These are phyloP conservation scores for Pammene aurita DNA, from an alignment of 2,888 invertebrate genomes.

Conservation along the genomic window DNA sequence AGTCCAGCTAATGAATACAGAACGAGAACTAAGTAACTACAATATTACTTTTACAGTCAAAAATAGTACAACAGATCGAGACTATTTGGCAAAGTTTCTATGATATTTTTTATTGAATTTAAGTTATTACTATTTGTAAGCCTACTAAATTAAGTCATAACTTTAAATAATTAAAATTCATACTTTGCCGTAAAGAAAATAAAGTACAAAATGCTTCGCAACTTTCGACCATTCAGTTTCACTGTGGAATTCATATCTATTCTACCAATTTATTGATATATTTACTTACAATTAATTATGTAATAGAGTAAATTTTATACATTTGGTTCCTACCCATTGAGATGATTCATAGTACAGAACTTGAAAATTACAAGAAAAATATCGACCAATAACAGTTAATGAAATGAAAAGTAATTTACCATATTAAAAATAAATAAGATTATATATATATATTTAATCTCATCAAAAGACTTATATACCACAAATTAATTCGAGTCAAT, in stretches of 20 bases:
- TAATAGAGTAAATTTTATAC: slow-evolving; percentile 35
- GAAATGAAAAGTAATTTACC: too few species aligned
- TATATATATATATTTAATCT: too few species aligned
- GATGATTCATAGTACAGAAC: slow-evolving; percentile 26
- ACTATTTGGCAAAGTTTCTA: slow-evolving; percentile 4
- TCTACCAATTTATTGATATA: slow-evolving; percentile 36
- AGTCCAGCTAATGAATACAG: too few species aligned
- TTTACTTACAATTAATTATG: slow-evolving; percentile 38
- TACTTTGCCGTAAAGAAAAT: slow-evolving; percentile 15
- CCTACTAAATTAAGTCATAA: background rate
- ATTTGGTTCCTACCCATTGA: slow-evolving; percentile 32
- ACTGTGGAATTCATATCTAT: slow-evolving; percentile 20
- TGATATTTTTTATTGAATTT: background rate
- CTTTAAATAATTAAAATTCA: background rate
- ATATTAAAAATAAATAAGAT: too few species aligned
- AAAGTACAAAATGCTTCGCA: slow-evolving; percentile 24
- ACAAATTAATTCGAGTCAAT: too few species aligned
- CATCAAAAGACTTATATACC: too few species aligned
- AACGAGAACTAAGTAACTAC: slow-evolving; percentile 4
- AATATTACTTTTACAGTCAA: slow-evolving; percentile 3
- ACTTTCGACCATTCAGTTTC: slow-evolving; percentile 16
- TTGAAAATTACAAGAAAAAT: background rate
- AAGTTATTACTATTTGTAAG: background rate
- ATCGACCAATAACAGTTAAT: too few species aligned
- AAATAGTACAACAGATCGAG: slow-evolving; percentile 26